Evolutionary conservation across 2,888 invertebrate genomes (phyloP).

Genomic region (Synanthedon andrenaeformis): DNA sequence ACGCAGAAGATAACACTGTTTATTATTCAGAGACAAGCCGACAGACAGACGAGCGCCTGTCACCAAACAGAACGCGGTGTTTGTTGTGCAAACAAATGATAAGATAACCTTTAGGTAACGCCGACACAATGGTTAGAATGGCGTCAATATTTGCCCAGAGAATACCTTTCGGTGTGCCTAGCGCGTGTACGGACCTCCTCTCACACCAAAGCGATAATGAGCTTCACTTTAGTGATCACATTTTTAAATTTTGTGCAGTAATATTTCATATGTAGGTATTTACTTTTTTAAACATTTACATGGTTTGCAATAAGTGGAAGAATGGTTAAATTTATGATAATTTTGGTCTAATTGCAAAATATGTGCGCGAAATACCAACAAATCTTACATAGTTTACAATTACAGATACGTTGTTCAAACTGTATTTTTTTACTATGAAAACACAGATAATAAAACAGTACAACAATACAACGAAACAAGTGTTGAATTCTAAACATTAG

Average conservation of each 20-base stretch:
- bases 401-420: too few species aligned
- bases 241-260: neutral
- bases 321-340: too few species aligned
- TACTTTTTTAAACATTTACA: neutral
- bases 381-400: too few species aligned
- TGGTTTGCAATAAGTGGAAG: too few species aligned
- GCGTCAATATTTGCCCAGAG: constrained; percentile 58
- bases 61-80: constrained; percentile 48
- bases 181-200: constrained; percentile 38
- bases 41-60: constrained; percentile 63
- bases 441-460: too few species aligned
- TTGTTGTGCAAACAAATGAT: constrained; percentile 60
- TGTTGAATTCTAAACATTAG: too few species aligned
- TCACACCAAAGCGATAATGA: constrained; percentile 29
- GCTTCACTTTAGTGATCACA: neutral
- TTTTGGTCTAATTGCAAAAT: too few species aligned
- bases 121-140: constrained; percentile 59
- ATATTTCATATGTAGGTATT: neutral
- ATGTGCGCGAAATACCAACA: too few species aligned
- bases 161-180: constrained; percentile 55
- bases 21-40: constrained; percentile 41
- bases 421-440: too few species aligned
- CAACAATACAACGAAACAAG: too few species aligned
- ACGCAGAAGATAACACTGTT: constrained; percentile 29
- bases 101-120: constrained; percentile 63